Base-by-base conservation (phyloP, 2,888 invertebrate genomes). In the Mycogona germanica region DNA sequence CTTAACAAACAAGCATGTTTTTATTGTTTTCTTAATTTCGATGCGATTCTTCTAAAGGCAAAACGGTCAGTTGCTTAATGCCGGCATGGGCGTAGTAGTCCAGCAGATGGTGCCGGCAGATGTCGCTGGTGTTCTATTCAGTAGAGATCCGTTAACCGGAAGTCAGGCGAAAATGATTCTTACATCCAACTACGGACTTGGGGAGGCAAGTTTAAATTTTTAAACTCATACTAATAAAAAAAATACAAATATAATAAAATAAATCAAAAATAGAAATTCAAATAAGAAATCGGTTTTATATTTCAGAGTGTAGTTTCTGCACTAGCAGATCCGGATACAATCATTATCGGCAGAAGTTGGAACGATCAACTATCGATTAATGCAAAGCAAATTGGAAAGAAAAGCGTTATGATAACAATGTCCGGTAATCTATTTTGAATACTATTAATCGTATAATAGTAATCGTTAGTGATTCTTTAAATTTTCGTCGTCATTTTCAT, bases 151-250 rank as follows among this genome's bases (percentile, higher is more conserved):
- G 0, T 75, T 78, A 2, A 78, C 77, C 12, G 82, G 81, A 0
- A 80, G 84, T 68, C 80, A 84, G 0, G 71, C 76, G 3, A 65
- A 75, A 38, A 74, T 88, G 58, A 72, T 81, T 12, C 75, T 91
- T 60, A 84, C 86, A 9, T 82, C 87, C 3, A 85, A 86, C 69
- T 84, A 79, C 67, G 89, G 88, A 1, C 73, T 87, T 1, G 88
- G 88, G 55, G 87, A 88, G 76, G 86, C 38, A 35, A 2, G 32
- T 12, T 5, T 30, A n/a, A 29, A 23, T 21, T 17, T n/a, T n/a
- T 17, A 47, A 29, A 28, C 32, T 3, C 28, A 37, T 5, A 14
- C 26, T 30, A 1, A 45, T 23, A 26, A 19, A 7, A 3, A 9
- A 45, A 28, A 26, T 25, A 25, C 3, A n/a, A 28, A 17, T 12